phyloP scores from a whole-genome alignment of 2,797 vertebrate species.

The Cichlasoma orientale region DNA sequence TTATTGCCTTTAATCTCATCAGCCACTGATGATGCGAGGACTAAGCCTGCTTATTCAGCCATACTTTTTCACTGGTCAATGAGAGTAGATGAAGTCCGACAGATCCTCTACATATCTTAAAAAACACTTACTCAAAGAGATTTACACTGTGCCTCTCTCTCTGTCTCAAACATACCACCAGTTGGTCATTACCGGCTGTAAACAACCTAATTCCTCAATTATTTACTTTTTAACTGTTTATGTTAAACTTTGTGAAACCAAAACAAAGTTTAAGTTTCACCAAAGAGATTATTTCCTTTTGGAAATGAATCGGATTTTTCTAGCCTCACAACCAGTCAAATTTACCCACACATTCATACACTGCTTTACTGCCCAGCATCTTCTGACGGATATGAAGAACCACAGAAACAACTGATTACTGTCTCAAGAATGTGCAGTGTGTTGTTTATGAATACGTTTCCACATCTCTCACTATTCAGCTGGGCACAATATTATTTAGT shows the following conservation, averaged over 20 bases:
- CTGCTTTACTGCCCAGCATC: no score
- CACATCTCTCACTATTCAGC: no score
- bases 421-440: no score
- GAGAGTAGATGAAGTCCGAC: not conserved
- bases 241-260: not conserved
- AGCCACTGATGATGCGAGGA: slow-evolving; percentile 70
- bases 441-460: no score
- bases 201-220: not conserved
- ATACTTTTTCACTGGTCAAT: not conserved
- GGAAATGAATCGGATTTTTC: no score
- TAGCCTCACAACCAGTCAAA: no score
- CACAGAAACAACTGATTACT: no score
- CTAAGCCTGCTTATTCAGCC: slow-evolving; percentile 26
- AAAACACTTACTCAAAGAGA: not conserved
- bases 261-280: not conserved
- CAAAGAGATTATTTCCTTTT: not conserved
- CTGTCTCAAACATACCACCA: not conserved
- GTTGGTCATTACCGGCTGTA: not conserved
- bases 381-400: no score
- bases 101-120: not conserved
- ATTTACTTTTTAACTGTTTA: not conserved
- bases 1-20: slow-evolving; percentile 88
- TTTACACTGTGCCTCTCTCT: rapidly evolving
- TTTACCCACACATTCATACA: no score
- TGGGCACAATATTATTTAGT: no score